phyloP scores from a whole-genome alignment of 2,113 vertebrate species.

The Brienomyrus brachyistius region DNA sequence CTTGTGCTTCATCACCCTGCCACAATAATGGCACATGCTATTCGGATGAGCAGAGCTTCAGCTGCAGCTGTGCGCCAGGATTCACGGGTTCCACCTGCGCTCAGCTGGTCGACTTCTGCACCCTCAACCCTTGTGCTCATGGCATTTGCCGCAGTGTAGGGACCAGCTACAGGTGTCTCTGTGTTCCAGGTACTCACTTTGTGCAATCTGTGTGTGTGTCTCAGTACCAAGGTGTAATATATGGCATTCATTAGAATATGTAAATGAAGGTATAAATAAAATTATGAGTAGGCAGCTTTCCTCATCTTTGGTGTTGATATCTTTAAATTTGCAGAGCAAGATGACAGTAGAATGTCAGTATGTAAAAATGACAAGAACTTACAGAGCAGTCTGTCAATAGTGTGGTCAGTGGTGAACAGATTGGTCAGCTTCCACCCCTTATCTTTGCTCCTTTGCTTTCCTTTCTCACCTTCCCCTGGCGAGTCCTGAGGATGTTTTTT shows the following conservation, averaged over 20 bases:
- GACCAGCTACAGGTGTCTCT: constrained; percentile 94
- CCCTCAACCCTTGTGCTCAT: constrained; percentile 88
- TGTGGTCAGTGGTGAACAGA: neutral
- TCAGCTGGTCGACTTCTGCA: constrained; percentile 91
- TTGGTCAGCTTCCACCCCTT: constrained; percentile 28
- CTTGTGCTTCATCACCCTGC: constrained; percentile 78
- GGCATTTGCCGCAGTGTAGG: constrained; percentile 88
- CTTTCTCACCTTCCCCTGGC: constrained; percentile 14
- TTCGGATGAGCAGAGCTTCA: constrained; percentile 47
- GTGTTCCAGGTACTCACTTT: constrained; percentile 75
- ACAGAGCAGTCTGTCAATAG: neutral
- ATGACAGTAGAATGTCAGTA: neutral
- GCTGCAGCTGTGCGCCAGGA: constrained; percentile 82
- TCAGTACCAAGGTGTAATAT: neutral
- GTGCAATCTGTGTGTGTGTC: neutral
- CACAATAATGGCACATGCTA: constrained; percentile 90
- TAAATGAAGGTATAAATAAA: neutral
- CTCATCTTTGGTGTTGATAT: neutral
- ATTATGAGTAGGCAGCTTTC: neutral
- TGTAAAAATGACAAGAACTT: neutral
- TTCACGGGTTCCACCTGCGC: constrained; percentile 83
- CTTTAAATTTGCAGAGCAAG: neutral
- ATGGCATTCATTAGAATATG: neutral
- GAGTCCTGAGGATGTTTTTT: neutral
- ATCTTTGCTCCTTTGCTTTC: constrained; percentile 25